A percentile compares a stretch with the other conserved stretches of the same genome.
Evolutionary conservation across 1,140 invertebrate genomes (phyloP).

Genomic region (Drosophila eugracilis): DNA sequence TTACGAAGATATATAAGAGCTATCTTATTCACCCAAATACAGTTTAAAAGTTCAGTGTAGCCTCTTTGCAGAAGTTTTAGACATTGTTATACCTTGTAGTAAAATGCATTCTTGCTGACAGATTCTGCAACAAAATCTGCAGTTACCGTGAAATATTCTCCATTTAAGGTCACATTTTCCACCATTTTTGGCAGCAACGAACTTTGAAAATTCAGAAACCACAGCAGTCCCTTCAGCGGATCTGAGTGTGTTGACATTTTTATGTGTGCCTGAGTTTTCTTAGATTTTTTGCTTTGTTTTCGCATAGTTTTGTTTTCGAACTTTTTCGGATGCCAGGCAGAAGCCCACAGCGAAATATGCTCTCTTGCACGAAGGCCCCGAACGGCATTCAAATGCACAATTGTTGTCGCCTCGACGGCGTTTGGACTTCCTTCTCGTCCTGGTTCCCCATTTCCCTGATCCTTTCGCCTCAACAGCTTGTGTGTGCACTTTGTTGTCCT

Average conservation of each 20-base stretch:
- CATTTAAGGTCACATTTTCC: slow-evolving; percentile 9
- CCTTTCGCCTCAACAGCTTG: slow-evolving; percentile 3
- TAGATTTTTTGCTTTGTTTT: slow-evolving; percentile 1
- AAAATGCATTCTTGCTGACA: too few relatives aligned
- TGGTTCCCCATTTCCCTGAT: slow-evolving; percentile 3
- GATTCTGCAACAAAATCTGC: too few relatives aligned
- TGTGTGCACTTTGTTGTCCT: slow-evolving; percentile 27
- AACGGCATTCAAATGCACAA: slow-evolving; percentile 80
- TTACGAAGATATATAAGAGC: too few relatives aligned
- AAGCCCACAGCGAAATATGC: slow-evolving; percentile 46
- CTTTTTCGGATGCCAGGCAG: slow-evolving; percentile 42
- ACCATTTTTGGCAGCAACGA: slow-evolving; percentile 23
- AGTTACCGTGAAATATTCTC: background rate
- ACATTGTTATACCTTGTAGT: too few relatives aligned
- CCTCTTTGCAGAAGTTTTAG: too few relatives aligned
- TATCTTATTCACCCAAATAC: too few relatives aligned
- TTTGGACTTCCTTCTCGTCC: slow-evolving; percentile 31
- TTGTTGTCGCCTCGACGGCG: slow-evolving; percentile 71
- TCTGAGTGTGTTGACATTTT: slow-evolving; percentile 59
- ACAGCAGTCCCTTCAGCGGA: slow-evolving; percentile 39
- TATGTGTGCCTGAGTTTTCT: slow-evolving; percentile 19
- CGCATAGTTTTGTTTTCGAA: slow-evolving; percentile 32
- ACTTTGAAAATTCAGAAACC: slow-evolving; percentile 26
- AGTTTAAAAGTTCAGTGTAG: too few relatives aligned
- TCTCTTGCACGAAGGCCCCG: slow-evolving; percentile 39